Evolutionary conservation across 2,888 invertebrate species (phyloP).

Genomic region (Macrostomum cliftonense): DNA sequence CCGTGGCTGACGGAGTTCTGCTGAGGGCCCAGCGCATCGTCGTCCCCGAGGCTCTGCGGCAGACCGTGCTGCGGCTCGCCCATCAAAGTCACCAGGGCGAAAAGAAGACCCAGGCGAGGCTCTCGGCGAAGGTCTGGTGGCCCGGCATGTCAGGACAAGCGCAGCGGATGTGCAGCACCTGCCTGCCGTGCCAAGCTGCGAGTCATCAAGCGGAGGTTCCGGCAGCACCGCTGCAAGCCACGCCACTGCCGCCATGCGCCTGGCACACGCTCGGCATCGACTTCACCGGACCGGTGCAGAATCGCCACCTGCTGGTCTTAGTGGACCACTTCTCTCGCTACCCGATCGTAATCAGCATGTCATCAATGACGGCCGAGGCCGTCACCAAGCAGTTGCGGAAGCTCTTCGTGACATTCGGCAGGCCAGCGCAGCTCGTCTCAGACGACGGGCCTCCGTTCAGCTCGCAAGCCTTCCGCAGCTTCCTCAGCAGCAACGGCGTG

Average conservation of each 20-base stretch:
- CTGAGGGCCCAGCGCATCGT: not conserved
- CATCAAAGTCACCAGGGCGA: constrained; percentile 10
- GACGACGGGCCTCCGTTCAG: constrained; percentile 13
- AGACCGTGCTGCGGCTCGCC: not conserved
- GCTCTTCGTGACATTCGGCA: constrained; percentile 12
- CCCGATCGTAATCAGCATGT: constrained; percentile 10
- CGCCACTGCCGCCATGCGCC: constrained; percentile 8
- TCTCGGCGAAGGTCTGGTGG: constrained; percentile 8
- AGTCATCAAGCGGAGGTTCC: not conserved
- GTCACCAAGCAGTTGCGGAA: constrained; percentile 4
- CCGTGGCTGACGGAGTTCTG: no score
- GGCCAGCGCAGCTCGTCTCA: constrained; percentile 5
- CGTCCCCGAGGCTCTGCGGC: constrained; percentile 3
- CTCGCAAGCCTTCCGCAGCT: constrained; percentile 9
- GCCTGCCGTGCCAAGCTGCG: constrained; percentile 11
- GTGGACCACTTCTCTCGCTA: constrained; percentile 5
- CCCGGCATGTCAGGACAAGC: constrained; percentile 8
- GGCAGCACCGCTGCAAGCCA: constrained; percentile 9
- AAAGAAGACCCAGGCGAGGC: constrained; percentile 3
- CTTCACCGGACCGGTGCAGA: constrained; percentile 6
- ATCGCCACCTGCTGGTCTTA: constrained; percentile 10
- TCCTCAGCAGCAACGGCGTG: constrained; percentile 11
- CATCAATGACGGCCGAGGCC: constrained; percentile 7
- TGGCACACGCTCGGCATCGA: constrained; percentile 6
- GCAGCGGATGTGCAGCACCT: constrained; percentile 8